phyloP scores from a whole-genome alignment of 2,797 vertebrate species.

The Sebastiscus albofasciatus region DNA sequence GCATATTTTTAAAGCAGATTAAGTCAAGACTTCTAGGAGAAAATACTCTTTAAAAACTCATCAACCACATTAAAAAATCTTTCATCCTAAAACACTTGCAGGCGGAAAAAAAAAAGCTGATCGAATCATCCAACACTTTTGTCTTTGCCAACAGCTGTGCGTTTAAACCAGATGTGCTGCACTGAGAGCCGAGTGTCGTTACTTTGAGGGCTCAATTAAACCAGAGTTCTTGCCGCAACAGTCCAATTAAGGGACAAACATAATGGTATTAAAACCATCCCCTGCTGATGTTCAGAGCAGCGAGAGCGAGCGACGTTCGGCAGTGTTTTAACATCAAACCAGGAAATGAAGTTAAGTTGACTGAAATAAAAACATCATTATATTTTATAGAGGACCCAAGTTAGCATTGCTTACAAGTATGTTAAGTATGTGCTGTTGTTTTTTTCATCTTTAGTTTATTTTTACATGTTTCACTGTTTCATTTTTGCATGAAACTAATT shows the following conservation, averaged over 20 bases:
- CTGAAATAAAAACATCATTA: slow-evolving; percentile 8
- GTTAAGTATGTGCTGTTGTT: neutral
- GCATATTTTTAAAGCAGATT: slow-evolving; percentile 18
- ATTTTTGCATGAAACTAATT: neutral
- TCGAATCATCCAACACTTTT: slow-evolving; percentile 65
- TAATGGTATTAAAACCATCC: slow-evolving; percentile 64
- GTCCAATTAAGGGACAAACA: slow-evolving; percentile 76
- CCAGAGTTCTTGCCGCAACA: slow-evolving; percentile 59
- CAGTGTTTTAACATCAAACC: neutral
- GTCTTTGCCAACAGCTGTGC: slow-evolving; percentile 71
- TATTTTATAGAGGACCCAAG: neutral
- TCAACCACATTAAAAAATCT: slow-evolving; percentile 22
- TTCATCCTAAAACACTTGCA: slow-evolving; percentile 37
- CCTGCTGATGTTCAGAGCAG: slow-evolving; percentile 49
- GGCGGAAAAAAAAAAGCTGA: slow-evolving; percentile 27
- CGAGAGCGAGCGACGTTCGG: neutral
- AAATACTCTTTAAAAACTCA: slow-evolving; percentile 28
- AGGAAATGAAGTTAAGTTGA: neutral
- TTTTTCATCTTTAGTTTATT: neutral
- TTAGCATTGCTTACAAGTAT: neutral
- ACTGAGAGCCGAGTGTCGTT: slow-evolving; percentile 59
- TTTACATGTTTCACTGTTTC: neutral
- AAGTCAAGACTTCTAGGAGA: neutral
- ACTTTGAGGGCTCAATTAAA: slow-evolving; percentile 76
- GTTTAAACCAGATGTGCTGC: slow-evolving; percentile 76